Evolutionary conservation across 2,797 vertebrate species (phyloP).

Genomic region (Anabacerthia variegaticeps): DNA sequence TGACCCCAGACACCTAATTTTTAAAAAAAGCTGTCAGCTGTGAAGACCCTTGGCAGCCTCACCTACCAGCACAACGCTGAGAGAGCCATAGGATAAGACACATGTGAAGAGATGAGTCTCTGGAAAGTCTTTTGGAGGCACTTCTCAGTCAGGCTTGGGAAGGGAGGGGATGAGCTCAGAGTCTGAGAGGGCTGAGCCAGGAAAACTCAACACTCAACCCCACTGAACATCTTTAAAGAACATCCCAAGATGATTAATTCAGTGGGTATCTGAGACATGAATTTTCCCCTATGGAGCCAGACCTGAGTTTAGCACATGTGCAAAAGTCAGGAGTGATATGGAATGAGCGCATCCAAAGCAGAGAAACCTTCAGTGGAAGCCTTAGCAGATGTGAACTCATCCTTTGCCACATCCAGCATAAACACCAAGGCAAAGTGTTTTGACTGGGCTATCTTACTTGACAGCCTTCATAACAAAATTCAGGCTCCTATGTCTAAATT

Average conservation of each 20-base stretch:
- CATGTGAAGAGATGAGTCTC: conserved; percentile 67
- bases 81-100: conserved; percentile 67
- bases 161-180: not conserved
- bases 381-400: not conserved
- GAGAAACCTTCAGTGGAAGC: not conserved
- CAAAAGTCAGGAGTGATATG: not conserved
- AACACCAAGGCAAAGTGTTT: not conserved
- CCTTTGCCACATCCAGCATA: not conserved
- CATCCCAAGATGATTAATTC: not conserved
- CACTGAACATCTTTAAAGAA: not conserved
- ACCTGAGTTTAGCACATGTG: not conserved
- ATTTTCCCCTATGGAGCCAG: not conserved
- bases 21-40: not conserved
- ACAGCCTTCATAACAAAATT: not conserved
- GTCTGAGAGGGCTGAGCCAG: not conserved
- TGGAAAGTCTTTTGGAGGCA: conserved; percentile 62
- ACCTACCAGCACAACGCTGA: conserved; percentile 72
- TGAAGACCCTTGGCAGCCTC: not conserved
- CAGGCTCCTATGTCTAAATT: not conserved
- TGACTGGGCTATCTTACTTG: not conserved
- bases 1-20: not conserved
- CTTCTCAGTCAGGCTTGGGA: conserved; percentile 65
- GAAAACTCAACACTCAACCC: not conserved
- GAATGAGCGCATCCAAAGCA: not conserved
- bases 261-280: not conserved